Percentiles rank a stretch among this genome's conserved stretches.
phyloP scores from a whole-genome alignment of 2,797 vertebrate species.

The Ataeniobius toweri region DNA sequence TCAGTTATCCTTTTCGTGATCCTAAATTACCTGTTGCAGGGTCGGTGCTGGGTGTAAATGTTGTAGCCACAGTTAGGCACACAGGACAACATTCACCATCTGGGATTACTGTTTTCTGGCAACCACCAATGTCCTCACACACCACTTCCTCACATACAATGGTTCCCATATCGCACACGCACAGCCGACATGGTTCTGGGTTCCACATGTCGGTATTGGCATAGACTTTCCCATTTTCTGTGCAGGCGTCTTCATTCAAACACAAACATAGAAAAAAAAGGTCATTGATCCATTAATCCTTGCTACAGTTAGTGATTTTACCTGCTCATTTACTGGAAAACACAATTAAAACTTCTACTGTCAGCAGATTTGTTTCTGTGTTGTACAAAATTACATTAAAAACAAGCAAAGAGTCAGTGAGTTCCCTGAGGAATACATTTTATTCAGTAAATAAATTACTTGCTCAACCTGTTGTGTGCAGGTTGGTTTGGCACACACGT shows the following conservation, averaged over 20 bases:
- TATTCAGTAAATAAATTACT: conserved; percentile 39
- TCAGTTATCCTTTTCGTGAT: neutral
- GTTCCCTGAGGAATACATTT: conserved; percentile 55
- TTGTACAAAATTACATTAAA: neutral
- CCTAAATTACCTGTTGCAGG: conserved; percentile 29
- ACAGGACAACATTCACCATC: conserved; percentile 72
- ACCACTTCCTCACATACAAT: conserved; percentile 54
- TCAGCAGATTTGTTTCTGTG: neutral
- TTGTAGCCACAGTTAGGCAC: conserved; percentile 44
- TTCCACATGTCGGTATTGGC: conserved; percentile 64
- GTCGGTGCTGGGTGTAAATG: conserved; percentile 7
- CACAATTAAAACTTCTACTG: neutral
- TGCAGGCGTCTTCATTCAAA: conserved; percentile 57
- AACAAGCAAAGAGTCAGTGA: neutral
- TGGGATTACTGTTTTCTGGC: conserved; percentile 47
- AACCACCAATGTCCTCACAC: conserved; percentile 59
- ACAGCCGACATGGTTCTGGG: conserved; percentile 59
- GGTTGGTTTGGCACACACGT: conserved; percentile 21
- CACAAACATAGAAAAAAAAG: neutral
- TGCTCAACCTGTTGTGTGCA: conserved; percentile 27
- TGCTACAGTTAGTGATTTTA: neutral
- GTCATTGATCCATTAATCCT: neutral
- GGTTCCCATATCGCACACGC: conserved; percentile 59
- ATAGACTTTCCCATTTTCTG: conserved; percentile 62
- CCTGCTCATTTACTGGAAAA: neutral